Conservation (phyloP, 2,888 invertebrate genomes). For the Chymomyza caudatula region DNA sequence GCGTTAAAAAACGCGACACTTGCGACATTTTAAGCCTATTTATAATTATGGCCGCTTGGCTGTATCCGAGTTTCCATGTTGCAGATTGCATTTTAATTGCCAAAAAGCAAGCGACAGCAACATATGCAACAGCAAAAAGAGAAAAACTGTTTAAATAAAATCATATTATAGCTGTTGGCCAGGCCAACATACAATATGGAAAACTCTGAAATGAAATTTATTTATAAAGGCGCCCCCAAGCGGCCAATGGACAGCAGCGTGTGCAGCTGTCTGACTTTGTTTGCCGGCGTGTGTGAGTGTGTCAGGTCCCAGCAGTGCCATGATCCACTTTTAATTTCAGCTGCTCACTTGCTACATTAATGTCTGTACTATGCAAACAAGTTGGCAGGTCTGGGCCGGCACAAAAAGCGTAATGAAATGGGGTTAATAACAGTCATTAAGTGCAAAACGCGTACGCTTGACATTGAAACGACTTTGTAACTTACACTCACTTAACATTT, state of each 20-base stretch:
- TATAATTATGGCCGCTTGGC: slow-evolving; percentile 67
- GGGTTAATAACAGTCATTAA: slow-evolving; percentile 6
- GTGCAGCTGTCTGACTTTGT: neutral
- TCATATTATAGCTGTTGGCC: slow-evolving; percentile 58
- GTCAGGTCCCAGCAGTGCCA: slow-evolving; percentile 27
- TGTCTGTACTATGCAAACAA: neutral
- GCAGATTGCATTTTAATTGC: slow-evolving; percentile 67
- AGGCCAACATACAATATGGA: slow-evolving; percentile 51
- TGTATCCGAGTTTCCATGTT: slow-evolving; percentile 16
- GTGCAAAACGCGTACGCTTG: slow-evolving; percentile 19
- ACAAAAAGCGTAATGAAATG: too few species aligned
- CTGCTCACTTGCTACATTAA: slow-evolving; percentile 10
- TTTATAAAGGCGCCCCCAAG: slow-evolving; percentile 60
- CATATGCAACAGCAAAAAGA: slow-evolving; percentile 20
- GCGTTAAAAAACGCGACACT: slow-evolving; percentile 53
- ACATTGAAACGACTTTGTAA: slow-evolving; percentile 60
- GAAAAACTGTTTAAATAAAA: slow-evolving; percentile 66
- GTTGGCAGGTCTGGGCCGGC: too few species aligned
- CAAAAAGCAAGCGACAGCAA: slow-evolving; percentile 19
- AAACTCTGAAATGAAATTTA: slow-evolving; percentile 73
- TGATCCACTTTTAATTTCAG: slow-evolving; percentile 60
- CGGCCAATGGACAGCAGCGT: slow-evolving; percentile 11
- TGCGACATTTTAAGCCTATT: slow-evolving; percentile 69
- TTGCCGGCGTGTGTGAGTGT: neutral
- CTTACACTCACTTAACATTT: neutral